Base-by-base conservation (phyloP, 1,140 invertebrate genomes). In the Drosophila rhopaloa region DNA sequence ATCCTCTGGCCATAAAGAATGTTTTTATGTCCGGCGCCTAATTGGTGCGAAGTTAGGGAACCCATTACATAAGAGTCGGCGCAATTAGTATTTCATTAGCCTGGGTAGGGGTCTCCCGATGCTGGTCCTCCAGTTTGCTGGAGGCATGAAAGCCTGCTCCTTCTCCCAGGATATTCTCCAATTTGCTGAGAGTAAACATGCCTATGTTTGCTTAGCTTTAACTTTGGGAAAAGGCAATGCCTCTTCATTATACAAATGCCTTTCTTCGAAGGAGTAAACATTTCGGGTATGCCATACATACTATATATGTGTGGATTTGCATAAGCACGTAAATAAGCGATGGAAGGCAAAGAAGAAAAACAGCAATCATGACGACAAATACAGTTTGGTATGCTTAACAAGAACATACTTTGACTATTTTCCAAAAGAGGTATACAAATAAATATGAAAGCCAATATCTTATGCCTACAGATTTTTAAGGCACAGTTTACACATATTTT, bases 41-140 rank as follows among this genome's bases (percentile, higher is more conserved):
- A 89, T 80, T 89, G 74, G 84, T 53, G 65, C 51, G 41, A 67
- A 53, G 74, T 68, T 81, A 63, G 61, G 32, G 41, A 48, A n/a
- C 44, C 50, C 61, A 85, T 85, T 88, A 86, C 54, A 89, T 83
- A 88, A 77, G 59, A 73, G 83, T 68, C 67, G 66, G 56, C 51
- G 72, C 83, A 88, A 86, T 86, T 86, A 89, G 59, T 80, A 61
- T 73, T 89, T 89, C 62, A 88, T 83, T 83, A 86, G 76, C 44
- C 62, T 8, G 38, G 37, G 7, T 43, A 37, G 29, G 5, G 63
- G 46, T 40, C 37, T 55, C 38, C 29, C 41, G 40, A 16, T 19
- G 16, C 16, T 67, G 37, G 24, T 48, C 50, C 27, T 51, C 16
- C 19, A 13, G 16, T 8, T 13, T 35, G n/a, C 4, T 35, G 16